Conservation (phyloP, 64 coral and sea anemone species). For the Porites australiensis region DNA sequence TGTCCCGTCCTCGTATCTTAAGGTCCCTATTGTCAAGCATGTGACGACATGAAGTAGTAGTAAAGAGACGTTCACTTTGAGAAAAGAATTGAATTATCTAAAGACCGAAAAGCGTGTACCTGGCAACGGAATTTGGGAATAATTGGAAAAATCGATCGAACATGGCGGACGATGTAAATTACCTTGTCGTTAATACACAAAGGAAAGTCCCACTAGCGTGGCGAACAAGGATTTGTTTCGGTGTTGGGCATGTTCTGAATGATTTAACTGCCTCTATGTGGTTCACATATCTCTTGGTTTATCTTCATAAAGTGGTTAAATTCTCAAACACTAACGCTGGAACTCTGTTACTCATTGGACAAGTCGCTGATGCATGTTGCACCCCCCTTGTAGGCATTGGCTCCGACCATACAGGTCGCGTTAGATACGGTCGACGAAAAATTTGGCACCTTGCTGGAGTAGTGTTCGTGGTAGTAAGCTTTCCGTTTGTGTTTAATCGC, state of each 20-base stretch:
- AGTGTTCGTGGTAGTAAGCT: conserved; percentile 49
- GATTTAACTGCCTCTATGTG: conserved; percentile 89
- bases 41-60: no score
- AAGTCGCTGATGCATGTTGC: conserved; percentile 80
- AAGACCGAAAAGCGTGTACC: no score
- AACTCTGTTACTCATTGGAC: conserved; percentile 68
- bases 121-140: no score
- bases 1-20: background rate
- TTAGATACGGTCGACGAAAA: conserved; percentile 84
- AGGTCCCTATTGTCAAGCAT: background rate
- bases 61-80: no score
- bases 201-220: conserved; percentile 27
- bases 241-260: conserved; percentile 87
- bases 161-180: conserved; percentile 11
- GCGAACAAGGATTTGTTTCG: conserved; percentile 71
- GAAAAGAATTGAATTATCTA: no score
- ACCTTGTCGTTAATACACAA: background rate
- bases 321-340: conserved; percentile 85
- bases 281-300: conserved; percentile 89
- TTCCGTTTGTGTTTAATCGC: conserved; percentile 89
- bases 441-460: conserved; percentile 85
- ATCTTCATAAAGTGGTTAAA: conserved; percentile 81
- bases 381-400: conserved; percentile 88
- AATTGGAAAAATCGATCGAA: no score
- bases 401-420: conserved; percentile 70